Conservation (phyloP, 2,797 vertebrate species). For the Anguilla megastoma region DNA sequence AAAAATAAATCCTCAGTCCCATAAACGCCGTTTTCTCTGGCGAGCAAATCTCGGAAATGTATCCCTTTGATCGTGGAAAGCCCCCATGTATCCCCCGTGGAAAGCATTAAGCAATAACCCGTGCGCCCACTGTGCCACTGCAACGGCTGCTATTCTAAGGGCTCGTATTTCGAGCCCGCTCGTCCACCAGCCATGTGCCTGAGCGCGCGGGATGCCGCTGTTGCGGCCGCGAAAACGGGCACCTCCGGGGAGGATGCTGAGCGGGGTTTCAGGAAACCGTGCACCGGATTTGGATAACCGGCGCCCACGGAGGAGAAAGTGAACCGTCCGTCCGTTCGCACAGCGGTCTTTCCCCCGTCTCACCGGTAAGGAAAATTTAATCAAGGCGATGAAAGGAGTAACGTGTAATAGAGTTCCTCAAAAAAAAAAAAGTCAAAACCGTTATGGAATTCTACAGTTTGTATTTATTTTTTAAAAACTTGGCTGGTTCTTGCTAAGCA, state of each 20-base stretch:
- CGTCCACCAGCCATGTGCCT: slow-evolving; percentile 15
- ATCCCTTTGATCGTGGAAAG: slow-evolving; percentile 1
- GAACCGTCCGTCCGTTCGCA: slow-evolving; percentile 39
- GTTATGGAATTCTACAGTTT: neutral
- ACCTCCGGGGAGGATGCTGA: slow-evolving; percentile 16
- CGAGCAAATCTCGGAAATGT: slow-evolving; percentile 28
- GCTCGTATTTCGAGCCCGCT: slow-evolving; percentile 20
- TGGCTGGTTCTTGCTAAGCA: too few relatives aligned
- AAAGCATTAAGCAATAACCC: slow-evolving; percentile 23
- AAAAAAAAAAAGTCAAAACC: slow-evolving; percentile 28
- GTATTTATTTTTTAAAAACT: too few relatives aligned
- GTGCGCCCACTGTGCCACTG: slow-evolving; percentile 21
- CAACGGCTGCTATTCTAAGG: slow-evolving; percentile 40
- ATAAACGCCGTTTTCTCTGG: slow-evolving; percentile 6
- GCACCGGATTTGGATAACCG: slow-evolving; percentile 43
- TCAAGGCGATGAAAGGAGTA: slow-evolving; percentile 22
- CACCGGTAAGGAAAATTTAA: neutral
- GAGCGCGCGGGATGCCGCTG: neutral
- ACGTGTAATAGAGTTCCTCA: slow-evolving; percentile 19
- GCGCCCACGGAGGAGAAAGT: slow-evolving; percentile 47
- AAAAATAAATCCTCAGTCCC: slow-evolving; percentile 13
- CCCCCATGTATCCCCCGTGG: neutral
- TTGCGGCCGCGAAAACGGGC: neutral
- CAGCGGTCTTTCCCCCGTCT: slow-evolving; percentile 42
- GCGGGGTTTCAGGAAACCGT: slow-evolving; percentile 20